These are phyloP conservation scores for Andrena marginata DNA, from an alignment of 2,888 invertebrate genomes.

Conservation along the genomic window DNA sequence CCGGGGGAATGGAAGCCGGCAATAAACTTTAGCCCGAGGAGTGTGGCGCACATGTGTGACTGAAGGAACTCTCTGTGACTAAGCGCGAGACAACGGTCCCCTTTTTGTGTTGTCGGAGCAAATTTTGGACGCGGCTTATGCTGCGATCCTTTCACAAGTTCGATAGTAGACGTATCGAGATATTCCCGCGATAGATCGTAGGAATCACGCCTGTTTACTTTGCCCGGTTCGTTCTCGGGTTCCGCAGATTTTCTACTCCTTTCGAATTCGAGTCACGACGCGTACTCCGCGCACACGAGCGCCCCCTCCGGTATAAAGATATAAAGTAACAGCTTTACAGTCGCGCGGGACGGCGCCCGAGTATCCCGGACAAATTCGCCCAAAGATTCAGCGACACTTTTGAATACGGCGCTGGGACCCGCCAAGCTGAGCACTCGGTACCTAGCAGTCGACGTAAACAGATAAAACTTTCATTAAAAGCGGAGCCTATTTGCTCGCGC, in stretches of 20 bases:
- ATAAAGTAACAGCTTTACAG: slow-evolving; percentile 31
- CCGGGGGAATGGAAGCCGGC: slow-evolving; percentile 66
- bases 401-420: slow-evolving; percentile 2
- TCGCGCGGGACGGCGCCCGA: neutral
- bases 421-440: neutral
- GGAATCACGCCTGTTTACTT: no score
- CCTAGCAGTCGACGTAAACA: slow-evolving; percentile 4
- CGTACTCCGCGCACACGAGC: neutral
- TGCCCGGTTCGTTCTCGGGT: neutral
- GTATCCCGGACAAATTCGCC: slow-evolving; percentile 45
- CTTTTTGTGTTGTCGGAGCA: neutral
- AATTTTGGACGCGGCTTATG: neutral
- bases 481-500: slow-evolving; percentile 45
- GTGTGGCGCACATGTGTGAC: slow-evolving; percentile 81
- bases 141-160: neutral
- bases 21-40: slow-evolving; percentile 80
- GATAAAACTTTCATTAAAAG: slow-evolving; percentile 55
- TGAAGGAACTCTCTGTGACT: neutral
- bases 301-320: neutral
- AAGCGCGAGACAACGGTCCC: neutral
- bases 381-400: slow-evolving; percentile 36
- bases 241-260: neutral
- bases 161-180: neutral
- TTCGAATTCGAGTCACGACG: neutral
- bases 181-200: neutral